Evolutionary conservation across 2,797 vertebrate species (phyloP).

Genomic region (Enteromius unitaeniatus): DNA sequence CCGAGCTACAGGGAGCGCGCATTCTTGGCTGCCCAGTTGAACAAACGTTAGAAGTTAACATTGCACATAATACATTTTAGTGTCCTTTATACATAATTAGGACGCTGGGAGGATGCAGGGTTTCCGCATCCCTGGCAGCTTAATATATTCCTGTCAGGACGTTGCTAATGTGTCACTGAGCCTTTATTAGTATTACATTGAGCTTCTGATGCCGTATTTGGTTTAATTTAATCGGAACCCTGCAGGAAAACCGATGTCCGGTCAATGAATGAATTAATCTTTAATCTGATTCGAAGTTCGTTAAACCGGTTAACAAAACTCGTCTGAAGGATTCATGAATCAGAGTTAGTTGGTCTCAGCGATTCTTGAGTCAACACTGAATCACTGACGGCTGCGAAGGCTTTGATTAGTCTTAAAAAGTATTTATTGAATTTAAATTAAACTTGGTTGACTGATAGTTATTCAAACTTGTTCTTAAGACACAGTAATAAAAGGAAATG

Average conservation of each 20-base stretch:
- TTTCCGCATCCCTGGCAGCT: background rate
- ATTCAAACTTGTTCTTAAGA: too few species aligned
- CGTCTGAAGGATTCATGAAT: background rate
- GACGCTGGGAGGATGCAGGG: background rate
- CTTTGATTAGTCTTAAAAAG: too few species aligned
- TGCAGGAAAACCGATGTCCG: background rate
- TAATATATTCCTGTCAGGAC: background rate
- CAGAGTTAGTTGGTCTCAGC: background rate
- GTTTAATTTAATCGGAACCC: background rate
- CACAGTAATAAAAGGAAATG: too few species aligned
- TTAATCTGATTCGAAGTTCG: background rate
- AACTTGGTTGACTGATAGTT: too few species aligned
- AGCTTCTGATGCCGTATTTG: background rate
- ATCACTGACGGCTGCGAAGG: background rate
- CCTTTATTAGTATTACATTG: background rate
- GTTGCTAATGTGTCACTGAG: background rate
- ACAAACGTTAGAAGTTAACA: conserved; percentile 12
- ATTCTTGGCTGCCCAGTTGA: background rate
- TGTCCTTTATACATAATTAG: background rate
- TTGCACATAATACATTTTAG: background rate
- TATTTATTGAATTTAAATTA: too few species aligned
- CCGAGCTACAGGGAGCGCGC: conserved; percentile 56
- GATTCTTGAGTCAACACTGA: background rate
- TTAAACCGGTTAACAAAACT: background rate
- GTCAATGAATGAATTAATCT: background rate